Conservation (phyloP, 2,113 vertebrate species). For the Alces alces region DNA sequence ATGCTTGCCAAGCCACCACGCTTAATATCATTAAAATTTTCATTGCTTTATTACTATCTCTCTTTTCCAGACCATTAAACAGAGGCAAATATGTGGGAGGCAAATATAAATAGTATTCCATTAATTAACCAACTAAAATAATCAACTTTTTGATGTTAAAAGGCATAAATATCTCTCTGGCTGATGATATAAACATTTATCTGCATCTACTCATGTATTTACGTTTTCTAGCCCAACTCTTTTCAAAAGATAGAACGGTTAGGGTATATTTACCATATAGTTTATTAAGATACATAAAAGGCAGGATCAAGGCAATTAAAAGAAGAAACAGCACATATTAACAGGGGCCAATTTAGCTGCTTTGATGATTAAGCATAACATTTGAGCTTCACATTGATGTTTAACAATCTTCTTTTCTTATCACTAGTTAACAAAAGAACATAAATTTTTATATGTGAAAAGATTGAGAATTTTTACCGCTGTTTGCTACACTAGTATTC, state of each 20-base stretch:
- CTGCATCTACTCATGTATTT: neutral
- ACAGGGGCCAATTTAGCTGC: neutral
- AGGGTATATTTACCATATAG: neutral
- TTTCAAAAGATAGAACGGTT: neutral
- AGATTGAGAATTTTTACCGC: neutral
- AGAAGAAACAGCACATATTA: neutral
- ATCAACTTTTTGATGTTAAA: neutral
- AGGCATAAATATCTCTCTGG: neutral
- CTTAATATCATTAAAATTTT: neutral
- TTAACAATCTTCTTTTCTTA: neutral
- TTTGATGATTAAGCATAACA: neutral
- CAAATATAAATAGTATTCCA: neutral
- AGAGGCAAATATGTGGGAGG: neutral
- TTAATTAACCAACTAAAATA: constrained; percentile 25
- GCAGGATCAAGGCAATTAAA: neutral
- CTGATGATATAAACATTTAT: neutral
- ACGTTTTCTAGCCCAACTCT: neutral
- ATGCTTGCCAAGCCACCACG: neutral
- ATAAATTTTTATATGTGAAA: neutral
- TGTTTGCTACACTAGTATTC: neutral
- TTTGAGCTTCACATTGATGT: neutral
- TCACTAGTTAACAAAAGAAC: neutral
- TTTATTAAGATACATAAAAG: constrained; percentile 18
- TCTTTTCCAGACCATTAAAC: neutral
- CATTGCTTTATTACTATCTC: neutral